Percentiles rank a stretch among this genome's conserved stretches.
These are phyloP conservation scores for Trachymyrmex cornetzi DNA, from an alignment of 1,140 invertebrate genomes.

Conservation along the genomic window DNA sequence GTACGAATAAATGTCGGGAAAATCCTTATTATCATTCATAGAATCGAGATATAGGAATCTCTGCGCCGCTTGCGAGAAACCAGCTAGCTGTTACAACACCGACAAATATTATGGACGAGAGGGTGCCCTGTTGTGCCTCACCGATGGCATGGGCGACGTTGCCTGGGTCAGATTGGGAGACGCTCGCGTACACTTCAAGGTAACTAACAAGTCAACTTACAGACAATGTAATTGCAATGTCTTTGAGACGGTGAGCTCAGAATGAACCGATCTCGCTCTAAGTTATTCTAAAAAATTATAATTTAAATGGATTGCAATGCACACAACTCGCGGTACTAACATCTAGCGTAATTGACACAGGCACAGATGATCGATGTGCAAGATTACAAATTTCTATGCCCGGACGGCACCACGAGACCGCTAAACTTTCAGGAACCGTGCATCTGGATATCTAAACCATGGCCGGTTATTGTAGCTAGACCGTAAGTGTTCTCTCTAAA, in stretches of 20 bases:
- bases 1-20: background rate
- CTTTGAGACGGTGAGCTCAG: background rate
- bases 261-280: background rate
- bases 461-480: conserved; percentile 89
- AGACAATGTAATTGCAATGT: background rate
- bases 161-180: conserved; percentile 92
- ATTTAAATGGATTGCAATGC: background rate
- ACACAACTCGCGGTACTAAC: background rate
- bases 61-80: conserved; percentile 90
- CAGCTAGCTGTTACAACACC: conserved; percentile 88
- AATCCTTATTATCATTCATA: conserved; percentile 76
- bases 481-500: conserved; percentile 65
- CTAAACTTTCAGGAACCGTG: conserved; percentile 89
- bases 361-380: conserved; percentile 77
- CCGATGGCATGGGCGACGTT: conserved; percentile 92
- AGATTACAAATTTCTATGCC: conserved; percentile 92
- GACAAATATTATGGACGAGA: conserved; percentile 94
- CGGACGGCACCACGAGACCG: conserved; percentile 91
- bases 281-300: background rate
- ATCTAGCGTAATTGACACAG: background rate
- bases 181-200: conserved; percentile 89
- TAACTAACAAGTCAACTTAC: conserved; percentile 76
- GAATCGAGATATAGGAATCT: conserved; percentile 90
- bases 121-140: conserved; percentile 93
- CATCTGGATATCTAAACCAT: conserved; percentile 92